These are phyloP conservation scores for Mayetiola destructor DNA, from an alignment of 2,888 invertebrate genomes.

Conservation along the genomic window DNA sequence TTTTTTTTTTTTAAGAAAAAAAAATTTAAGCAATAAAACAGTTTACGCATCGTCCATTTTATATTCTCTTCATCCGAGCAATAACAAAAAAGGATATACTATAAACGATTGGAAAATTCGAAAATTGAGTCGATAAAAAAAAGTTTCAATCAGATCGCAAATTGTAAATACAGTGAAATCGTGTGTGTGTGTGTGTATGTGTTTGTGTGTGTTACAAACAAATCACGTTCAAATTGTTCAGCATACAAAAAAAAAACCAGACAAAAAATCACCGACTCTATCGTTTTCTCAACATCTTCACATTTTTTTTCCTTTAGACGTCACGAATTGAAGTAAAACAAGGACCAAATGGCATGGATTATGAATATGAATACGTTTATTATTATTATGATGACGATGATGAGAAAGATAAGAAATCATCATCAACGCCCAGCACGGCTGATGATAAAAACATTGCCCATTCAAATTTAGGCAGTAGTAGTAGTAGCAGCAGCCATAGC, in stretches of 20 bases:
- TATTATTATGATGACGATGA: constrained; percentile 81
- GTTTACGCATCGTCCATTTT: no score
- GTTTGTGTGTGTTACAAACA: no score
- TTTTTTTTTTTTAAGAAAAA: background rate
- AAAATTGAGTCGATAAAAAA: no score
- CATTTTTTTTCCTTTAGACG: constrained; percentile 29
- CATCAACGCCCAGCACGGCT: constrained; percentile 44
- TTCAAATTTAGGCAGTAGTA: constrained; percentile 23
- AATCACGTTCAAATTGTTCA: no score
- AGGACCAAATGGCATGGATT: constrained; percentile 78
- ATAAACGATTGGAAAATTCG: no score
- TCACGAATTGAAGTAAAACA: constrained; percentile 72
- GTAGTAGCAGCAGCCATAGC: constrained; percentile 31
- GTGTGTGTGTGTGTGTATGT: no score
- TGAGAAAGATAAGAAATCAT: constrained; percentile 36
- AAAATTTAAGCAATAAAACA: no score
- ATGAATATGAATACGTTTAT: constrained; percentile 83
- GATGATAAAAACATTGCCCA: constrained; percentile 34
- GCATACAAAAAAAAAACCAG: no score
- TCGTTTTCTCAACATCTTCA: constrained; percentile 22
- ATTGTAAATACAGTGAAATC: background rate
- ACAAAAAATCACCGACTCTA: no score
- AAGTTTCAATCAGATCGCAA: background rate
- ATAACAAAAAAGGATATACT: no score
- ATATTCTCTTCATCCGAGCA: no score